A percentile compares a stretch with the other conserved stretches of the same genome.
These are phyloP conservation scores for Meleagris gallopavo DNA, from an alignment of 2,113 vertebrate genomes.

Conservation along the genomic window DNA sequence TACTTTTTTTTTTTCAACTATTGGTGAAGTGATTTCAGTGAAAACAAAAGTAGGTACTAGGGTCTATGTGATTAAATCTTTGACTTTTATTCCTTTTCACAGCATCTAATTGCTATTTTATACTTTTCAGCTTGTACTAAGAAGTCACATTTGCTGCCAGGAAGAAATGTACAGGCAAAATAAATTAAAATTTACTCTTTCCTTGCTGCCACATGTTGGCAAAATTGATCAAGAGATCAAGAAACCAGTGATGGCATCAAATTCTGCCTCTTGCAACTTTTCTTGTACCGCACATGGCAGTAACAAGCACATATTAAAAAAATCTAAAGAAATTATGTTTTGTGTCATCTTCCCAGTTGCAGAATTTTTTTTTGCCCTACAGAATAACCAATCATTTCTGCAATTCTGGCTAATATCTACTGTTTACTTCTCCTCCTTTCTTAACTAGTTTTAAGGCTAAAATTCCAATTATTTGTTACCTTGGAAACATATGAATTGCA, in stretches of 20 bases:
- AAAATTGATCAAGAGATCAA: constrained; percentile 32
- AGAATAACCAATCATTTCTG: background rate
- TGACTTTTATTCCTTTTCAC: background rate
- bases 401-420: background rate
- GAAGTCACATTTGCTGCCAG: background rate
- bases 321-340: background rate
- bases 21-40: background rate
- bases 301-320: background rate
- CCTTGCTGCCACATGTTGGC: background rate
- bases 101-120: background rate
- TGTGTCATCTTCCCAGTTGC: background rate
- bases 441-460: background rate
- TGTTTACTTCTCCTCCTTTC: background rate
- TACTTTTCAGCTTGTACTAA: background rate
- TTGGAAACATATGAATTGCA: background rate
- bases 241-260: constrained; percentile 9
- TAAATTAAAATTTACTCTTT: background rate
- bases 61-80: background rate
- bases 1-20: background rate
- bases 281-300: background rate
- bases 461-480: background rate
- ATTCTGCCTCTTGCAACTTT: background rate
- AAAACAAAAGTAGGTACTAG: background rate
- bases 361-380: background rate
- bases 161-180: background rate